Percentiles rank a stretch among this genome's conserved stretches.
Conservation (phyloP, 2,888 invertebrate species). For the Eretmocerus hayati region DNA sequence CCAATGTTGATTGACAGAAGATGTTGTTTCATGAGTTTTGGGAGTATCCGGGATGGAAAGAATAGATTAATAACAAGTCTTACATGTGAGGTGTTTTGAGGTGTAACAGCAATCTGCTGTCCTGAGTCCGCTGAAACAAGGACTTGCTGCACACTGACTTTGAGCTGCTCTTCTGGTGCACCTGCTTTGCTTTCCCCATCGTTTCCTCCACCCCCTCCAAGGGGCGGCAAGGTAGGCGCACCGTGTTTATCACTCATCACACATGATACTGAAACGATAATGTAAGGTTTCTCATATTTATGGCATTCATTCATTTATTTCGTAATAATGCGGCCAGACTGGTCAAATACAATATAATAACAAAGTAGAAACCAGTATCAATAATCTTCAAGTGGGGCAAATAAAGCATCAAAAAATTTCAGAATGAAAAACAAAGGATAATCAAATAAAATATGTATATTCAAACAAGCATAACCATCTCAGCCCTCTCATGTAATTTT, state of each 20-base stretch:
- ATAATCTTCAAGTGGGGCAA: too few species aligned
- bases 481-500: too few species aligned
- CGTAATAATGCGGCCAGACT: too few species aligned
- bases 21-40: background rate
- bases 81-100: conserved; percentile 52
- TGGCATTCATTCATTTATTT: too few species aligned
- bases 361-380: too few species aligned
- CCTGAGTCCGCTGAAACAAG: conserved; percentile 40
- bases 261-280: conserved; percentile 38
- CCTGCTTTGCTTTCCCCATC: conserved; percentile 39
- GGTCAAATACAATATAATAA: too few species aligned
- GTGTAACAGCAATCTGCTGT: conserved; percentile 46
- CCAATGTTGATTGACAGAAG: background rate
- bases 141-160: conserved; percentile 25
- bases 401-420: too few species aligned
- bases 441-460: too few species aligned
- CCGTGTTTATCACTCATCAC: conserved; percentile 47
- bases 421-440: too few species aligned
- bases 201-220: conserved; percentile 43
- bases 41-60: too few species aligned
- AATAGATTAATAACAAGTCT: background rate
- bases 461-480: too few species aligned
- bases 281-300: background rate
- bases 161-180: conserved; percentile 40
- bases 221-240: conserved; percentile 44